A percentile compares a stretch with the other conserved stretches of the same genome.
phyloP scores from a whole-genome alignment of 2,888 invertebrate genomes.

The Asteroscopus sphinx region DNA sequence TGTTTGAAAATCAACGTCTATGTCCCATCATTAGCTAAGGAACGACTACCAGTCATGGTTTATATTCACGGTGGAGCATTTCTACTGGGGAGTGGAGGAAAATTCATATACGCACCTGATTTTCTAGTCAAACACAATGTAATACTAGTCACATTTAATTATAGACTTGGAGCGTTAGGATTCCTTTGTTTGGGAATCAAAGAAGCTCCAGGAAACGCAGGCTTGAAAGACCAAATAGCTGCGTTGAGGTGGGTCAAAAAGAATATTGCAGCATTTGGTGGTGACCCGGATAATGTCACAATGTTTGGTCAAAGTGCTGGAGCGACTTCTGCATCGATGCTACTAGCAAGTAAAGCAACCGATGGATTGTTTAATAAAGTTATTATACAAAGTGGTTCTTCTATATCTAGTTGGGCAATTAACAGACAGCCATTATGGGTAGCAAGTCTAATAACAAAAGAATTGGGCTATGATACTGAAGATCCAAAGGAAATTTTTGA shows the following conservation, averaged over 20 bases:
- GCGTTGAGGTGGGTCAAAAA: constrained; percentile 84
- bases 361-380: constrained; percentile 78
- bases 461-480: constrained; percentile 72
- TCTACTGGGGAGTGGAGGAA: constrained; percentile 78
- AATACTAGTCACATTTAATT: constrained; percentile 82
- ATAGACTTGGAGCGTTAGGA: constrained; percentile 81
- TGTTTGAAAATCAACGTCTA: constrained; percentile 82
- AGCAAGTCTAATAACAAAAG: constrained; percentile 77
- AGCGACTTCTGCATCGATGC: constrained; percentile 73
- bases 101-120: constrained; percentile 77
- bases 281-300: constrained; percentile 82
- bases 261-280: constrained; percentile 83
- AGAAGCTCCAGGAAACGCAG: constrained; percentile 85
- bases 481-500: constrained; percentile 78
- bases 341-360: constrained; percentile 74
- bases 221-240: constrained; percentile 82
- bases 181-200: constrained; percentile 81
- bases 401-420: constrained; percentile 78
- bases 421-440: constrained; percentile 77
- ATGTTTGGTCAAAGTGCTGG: constrained; percentile 86
- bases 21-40: constrained; percentile 67
- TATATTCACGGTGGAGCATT: constrained; percentile 85
- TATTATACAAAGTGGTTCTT: constrained; percentile 82
- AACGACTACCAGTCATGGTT: constrained; percentile 81
- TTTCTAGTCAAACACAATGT: constrained; percentile 79